Conservation (phyloP, 2,113 vertebrate genomes). For the Cephalopholis sonnerati region DNA sequence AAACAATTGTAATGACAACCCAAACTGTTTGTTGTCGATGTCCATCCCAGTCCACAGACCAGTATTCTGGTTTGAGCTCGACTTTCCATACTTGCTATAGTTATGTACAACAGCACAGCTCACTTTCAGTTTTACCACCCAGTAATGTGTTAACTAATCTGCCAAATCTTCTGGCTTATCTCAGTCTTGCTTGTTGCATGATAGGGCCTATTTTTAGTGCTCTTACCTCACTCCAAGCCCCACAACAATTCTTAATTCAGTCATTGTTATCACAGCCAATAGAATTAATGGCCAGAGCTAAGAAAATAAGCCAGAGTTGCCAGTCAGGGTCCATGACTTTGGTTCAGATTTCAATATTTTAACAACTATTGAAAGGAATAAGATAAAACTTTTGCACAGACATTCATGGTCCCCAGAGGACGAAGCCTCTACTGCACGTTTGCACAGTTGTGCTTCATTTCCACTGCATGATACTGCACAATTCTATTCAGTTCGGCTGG, state of each 20-base stretch:
- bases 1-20: background rate
- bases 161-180: slow-evolving; percentile 21
- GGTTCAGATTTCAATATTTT: background rate
- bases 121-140: background rate
- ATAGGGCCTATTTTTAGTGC: background rate
- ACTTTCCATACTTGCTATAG: background rate
- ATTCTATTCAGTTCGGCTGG: too few species aligned
- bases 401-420: background rate
- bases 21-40: background rate
- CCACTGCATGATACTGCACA: too few species aligned
- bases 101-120: background rate
- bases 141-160: background rate
- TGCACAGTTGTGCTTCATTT: too few species aligned
- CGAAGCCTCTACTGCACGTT: background rate
- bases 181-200: background rate
- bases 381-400: background rate
- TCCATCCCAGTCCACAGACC: background rate
- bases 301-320: background rate
- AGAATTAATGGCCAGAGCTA: background rate
- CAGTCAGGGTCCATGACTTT: background rate
- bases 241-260: background rate
- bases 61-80: background rate
- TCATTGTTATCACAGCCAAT: background rate
- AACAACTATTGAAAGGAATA: background rate
- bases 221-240: background rate